phyloP scores from a whole-genome alignment of 2,113 vertebrate species.

The Thryonomys swinderianus region DNA sequence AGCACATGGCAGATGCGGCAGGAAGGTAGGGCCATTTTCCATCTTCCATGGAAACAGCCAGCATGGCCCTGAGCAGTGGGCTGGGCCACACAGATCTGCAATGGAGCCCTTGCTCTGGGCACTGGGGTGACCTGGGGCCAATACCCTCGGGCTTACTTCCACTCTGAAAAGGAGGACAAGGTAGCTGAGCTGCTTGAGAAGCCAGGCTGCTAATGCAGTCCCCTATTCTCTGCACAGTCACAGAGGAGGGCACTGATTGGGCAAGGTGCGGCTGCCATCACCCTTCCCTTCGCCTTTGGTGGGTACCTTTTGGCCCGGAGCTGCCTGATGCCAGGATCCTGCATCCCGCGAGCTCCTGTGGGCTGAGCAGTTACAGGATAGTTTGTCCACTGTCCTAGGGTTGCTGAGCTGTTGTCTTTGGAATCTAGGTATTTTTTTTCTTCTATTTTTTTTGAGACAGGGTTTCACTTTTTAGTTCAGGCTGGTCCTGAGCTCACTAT shows the following conservation, averaged over 20 bases:
- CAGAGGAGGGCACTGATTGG: neutral
- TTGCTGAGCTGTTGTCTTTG: neutral
- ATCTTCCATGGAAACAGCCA: too few species aligned
- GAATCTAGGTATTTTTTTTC: neutral
- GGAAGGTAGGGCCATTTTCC: neutral
- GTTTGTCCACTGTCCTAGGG: neutral
- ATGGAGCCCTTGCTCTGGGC: neutral
- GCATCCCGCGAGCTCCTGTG: neutral
- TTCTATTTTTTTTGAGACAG: too few species aligned
- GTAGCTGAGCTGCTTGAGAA: neutral
- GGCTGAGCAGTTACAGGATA: neutral
- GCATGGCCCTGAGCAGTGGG: neutral
- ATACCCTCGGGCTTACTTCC: neutral
- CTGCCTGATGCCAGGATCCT: neutral
- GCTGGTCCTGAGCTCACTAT: too few species aligned
- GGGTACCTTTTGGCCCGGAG: neutral
- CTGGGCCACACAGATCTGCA: neutral
- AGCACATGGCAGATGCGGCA: accelerated
- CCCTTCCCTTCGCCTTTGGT: neutral
- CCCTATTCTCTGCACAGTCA: too few species aligned
- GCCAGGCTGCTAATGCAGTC: neutral
- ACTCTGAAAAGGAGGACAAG: neutral
- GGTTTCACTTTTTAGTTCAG: too few species aligned
- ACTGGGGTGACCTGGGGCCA: neutral
- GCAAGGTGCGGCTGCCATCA: neutral